Conservation (phyloP, 2,113 vertebrate species). For the Mustela lutreola region DNA sequence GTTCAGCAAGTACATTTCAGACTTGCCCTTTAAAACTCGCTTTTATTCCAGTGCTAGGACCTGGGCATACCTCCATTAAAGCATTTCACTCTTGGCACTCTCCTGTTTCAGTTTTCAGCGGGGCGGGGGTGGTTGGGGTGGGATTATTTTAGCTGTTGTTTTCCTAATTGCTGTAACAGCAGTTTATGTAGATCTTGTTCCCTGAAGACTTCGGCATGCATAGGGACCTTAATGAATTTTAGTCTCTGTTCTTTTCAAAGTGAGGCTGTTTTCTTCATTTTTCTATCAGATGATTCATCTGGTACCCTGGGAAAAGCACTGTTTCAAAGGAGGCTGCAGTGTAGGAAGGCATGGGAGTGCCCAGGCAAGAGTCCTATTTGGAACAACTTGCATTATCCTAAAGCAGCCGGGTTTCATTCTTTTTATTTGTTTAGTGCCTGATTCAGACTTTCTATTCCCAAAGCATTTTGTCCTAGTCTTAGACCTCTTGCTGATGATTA, state of each 20-base stretch:
- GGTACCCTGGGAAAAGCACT: background rate
- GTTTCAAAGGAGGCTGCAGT: background rate
- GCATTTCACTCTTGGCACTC: slow-evolving; percentile 13
- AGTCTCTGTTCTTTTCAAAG: slow-evolving; percentile 39
- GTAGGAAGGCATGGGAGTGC: background rate
- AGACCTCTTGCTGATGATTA: slow-evolving; percentile 33
- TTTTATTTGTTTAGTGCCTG: background rate
- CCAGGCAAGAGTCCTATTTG: background rate
- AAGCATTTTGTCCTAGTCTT: background rate
- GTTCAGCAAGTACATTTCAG: slow-evolving; percentile 57
- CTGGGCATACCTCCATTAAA: slow-evolving; percentile 19
- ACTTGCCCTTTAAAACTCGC: slow-evolving; percentile 58
- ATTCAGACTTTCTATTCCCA: background rate
- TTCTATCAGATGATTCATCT: background rate
- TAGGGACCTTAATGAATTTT: background rate
- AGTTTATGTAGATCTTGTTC: background rate
- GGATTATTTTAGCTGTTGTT: slow-evolving; percentile 54
- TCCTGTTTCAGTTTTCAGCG: slow-evolving; percentile 43
- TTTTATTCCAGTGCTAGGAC: slow-evolving; percentile 54
- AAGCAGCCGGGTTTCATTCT: background rate
- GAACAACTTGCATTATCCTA: background rate
- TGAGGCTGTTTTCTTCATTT: background rate
- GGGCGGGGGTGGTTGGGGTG: background rate
- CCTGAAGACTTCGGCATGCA: background rate
- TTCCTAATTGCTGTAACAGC: slow-evolving; percentile 10